Evolutionary conservation across 2,113 vertebrate species (phyloP), one percentile per base, ranked within the genome.

Genomic region (Petrocephalus zakoni): DNA sequence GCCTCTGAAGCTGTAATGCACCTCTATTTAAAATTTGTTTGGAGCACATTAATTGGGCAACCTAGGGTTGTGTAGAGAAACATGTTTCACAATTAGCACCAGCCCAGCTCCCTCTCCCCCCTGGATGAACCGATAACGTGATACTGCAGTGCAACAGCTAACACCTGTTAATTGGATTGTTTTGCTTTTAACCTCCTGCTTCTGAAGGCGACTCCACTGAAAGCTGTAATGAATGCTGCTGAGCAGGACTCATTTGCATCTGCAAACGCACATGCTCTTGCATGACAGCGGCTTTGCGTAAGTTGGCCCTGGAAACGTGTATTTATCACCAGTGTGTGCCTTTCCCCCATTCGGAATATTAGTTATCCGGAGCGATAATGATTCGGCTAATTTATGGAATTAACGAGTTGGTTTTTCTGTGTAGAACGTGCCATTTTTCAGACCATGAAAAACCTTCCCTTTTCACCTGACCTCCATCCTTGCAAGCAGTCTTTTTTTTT

Each of bases 131-230:
- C 11, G 68, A 88, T 88, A 56, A 55, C 11, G 25, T 25, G 68
- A 49, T 29, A 53, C 49, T 88, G 52, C 84, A 25, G 52, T 2
- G 52, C 52, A 55, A 86, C 51, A 55, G 87, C 68, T 47, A 88
- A 81, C 87, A 81, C 87, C 68, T 88, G 68, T 82, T 88, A 88
- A 88, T 88, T 88, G 87, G 87, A 88, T 82, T 81, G 87, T 81
- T 88, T 88, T 19, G 6, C 87, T 88, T 88, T 88, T 88, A 88
- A 82, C 87, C 87, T 68, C n/a, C 58, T 49, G 51, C 29, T n/a
- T 52, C 49, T 7, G 51, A 53, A 82, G 87, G 47, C 68, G 52
- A 88, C 87, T 82, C 68, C 29, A 10, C 87, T 55, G 52, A 88
- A 47, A 56, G 87, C 47, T 56, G 87, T 81, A 88, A 88, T 88